A percentile compares a stretch with the other conserved stretches of the same genome.
These are phyloP conservation scores for Platycheirus rosarum DNA, from an alignment of 2,888 invertebrate genomes.

Conservation along the genomic window DNA sequence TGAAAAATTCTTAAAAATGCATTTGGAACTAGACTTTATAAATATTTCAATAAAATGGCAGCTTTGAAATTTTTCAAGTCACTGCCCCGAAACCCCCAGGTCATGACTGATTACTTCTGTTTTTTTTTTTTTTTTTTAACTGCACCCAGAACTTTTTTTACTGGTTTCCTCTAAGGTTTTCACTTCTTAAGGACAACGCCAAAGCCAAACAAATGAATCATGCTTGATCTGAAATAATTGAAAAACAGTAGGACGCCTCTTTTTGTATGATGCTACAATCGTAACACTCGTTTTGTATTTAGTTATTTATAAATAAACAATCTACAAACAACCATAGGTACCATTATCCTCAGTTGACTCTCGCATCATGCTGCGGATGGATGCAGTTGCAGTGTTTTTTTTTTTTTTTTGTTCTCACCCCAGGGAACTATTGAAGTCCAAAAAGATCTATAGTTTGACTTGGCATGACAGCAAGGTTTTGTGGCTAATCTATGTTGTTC, in stretches of 20 bases:
- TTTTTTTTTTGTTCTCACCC: constrained; percentile 55
- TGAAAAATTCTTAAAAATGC: too few relatives aligned
- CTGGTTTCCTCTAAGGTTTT: constrained; percentile 14
- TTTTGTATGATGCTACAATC: constrained; percentile 23
- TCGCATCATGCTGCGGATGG: background rate
- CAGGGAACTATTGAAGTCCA: constrained; percentile 67
- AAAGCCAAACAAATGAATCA: constrained; percentile 64
- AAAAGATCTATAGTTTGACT: constrained; percentile 64
- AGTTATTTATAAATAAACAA: constrained; percentile 54
- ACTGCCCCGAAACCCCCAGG: too few relatives aligned
- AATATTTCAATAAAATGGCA: too few relatives aligned
- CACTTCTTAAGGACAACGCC: constrained; percentile 54
- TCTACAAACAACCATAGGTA: constrained; percentile 32
- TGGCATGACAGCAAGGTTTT: constrained; percentile 31
- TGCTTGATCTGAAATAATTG: constrained; percentile 47
- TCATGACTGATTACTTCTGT: too few relatives aligned
- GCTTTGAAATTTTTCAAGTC: too few relatives aligned
- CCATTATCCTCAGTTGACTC: constrained; percentile 2
- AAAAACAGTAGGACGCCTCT: constrained; percentile 69
- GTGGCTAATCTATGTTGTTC: constrained; percentile 22
- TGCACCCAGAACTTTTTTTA: too few relatives aligned
- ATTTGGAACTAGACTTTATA: too few relatives aligned
- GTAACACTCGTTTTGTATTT: constrained; percentile 53
- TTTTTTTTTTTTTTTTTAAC: too few relatives aligned
- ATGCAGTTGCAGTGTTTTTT: too few relatives aligned